phyloP scores from a whole-genome alignment of 2,113 vertebrate species.

The Lasiurus borealis region DNA sequence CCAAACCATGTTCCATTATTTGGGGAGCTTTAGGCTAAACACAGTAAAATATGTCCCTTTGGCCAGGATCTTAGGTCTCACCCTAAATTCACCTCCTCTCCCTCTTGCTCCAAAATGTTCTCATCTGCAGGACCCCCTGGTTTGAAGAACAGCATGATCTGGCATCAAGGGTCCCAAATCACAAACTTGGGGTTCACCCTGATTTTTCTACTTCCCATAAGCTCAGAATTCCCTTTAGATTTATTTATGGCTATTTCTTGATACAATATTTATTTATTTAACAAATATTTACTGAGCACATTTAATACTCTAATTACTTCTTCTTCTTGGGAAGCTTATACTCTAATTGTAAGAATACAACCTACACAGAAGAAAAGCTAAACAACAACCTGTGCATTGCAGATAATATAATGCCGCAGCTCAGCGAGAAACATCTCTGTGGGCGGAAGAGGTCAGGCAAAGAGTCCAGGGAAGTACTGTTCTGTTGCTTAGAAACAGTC shows the following conservation, averaged over 20 bases:
- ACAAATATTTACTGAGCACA: neutral
- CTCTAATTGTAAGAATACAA: neutral
- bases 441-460: slow-evolving; percentile 49
- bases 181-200: neutral
- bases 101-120: neutral
- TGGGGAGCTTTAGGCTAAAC: neutral
- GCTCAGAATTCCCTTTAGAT: neutral
- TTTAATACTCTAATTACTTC: neutral
- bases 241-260: neutral
- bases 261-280: neutral
- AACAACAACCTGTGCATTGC: neutral
- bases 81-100: neutral
- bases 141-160: neutral
- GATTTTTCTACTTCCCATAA: neutral
- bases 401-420: neutral
- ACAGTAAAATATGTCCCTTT: neutral
- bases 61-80: neutral
- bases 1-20: neutral
- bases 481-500: slow-evolving; percentile 67
- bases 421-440: neutral
- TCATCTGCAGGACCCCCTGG: neutral
- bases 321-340: neutral
- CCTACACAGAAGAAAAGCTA: neutral
- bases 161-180: neutral
- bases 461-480: neutral